Conservation (phyloP, 2,113 vertebrate genomes). For the Cichladusa arquata region DNA sequence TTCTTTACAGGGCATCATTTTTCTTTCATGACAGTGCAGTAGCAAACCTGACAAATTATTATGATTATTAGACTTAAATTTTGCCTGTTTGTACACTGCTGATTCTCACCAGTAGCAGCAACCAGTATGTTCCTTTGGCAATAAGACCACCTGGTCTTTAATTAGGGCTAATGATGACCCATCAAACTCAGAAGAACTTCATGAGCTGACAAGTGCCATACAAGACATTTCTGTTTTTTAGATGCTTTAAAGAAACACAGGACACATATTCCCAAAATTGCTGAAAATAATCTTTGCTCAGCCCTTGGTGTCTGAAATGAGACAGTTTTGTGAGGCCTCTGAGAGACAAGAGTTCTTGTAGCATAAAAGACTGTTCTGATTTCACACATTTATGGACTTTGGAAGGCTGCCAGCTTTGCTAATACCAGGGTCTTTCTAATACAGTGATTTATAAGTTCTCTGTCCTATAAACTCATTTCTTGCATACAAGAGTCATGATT, state of each 20-base stretch:
- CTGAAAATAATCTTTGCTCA: neutral
- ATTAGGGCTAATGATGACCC: neutral
- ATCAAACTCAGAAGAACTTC: neutral
- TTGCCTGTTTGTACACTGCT: neutral
- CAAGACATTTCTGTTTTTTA: neutral
- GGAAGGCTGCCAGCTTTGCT: neutral
- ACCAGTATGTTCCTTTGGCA: neutral
- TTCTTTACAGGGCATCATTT: neutral
- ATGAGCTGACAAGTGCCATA: neutral
- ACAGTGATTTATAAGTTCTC: neutral
- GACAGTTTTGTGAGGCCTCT: neutral
- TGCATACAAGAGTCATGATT: neutral
- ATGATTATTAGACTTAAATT: neutral
- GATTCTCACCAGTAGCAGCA: neutral
- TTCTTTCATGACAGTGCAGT: neutral
- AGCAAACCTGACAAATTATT: neutral
- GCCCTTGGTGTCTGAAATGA: neutral
- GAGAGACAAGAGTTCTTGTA: neutral
- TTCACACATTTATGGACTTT: neutral
- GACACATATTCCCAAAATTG: neutral
- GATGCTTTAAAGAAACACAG: neutral
- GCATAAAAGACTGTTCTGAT: neutral
- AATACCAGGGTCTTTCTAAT: neutral
- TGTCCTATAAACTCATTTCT: neutral
- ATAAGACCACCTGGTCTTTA: neutral